These are phyloP conservation scores for Pomatostomus ruficeps DNA, from an alignment of 2,113 vertebrate genomes.

Conservation along the genomic window DNA sequence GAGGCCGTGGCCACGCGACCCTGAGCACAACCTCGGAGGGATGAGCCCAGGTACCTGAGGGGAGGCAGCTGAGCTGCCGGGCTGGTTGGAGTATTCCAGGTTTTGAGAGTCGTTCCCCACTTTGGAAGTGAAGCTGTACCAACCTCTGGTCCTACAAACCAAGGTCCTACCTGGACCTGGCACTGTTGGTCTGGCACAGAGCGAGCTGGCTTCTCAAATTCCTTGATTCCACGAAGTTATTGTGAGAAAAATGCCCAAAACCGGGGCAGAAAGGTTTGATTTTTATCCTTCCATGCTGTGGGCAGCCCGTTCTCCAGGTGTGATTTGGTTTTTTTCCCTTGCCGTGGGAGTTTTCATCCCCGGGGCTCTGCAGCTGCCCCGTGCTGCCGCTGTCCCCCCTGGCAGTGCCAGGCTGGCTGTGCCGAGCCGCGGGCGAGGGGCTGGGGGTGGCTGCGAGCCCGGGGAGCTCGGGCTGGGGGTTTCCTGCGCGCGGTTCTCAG, in stretches of 20 bases:
- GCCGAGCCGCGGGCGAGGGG: background rate
- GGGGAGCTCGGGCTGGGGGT: background rate
- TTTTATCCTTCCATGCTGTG: background rate
- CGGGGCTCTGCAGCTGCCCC: background rate
- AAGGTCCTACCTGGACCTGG: background rate
- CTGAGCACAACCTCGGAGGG: fast-evolving
- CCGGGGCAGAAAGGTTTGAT: background rate
- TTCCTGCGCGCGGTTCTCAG: background rate
- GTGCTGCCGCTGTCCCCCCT: background rate
- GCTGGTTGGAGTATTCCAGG: background rate
- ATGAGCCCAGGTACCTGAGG: background rate
- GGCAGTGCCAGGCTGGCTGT: background rate
- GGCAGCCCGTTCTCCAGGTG: background rate
- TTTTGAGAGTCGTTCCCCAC: background rate
- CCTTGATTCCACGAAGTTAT: too few relatives aligned
- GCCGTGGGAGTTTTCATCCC: background rate
- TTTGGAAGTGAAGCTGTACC: background rate
- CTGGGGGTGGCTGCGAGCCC: background rate
- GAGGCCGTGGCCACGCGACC: fast-evolving
- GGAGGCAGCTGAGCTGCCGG: background rate
- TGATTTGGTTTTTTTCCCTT: fast-evolving
- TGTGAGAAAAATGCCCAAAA: background rate
- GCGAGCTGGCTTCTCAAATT: background rate
- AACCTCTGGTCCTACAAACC: too few relatives aligned
- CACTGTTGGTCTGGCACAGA: background rate